phyloP scores from a whole-genome alignment of 2,797 vertebrate species.

The Tapera naevia region DNA sequence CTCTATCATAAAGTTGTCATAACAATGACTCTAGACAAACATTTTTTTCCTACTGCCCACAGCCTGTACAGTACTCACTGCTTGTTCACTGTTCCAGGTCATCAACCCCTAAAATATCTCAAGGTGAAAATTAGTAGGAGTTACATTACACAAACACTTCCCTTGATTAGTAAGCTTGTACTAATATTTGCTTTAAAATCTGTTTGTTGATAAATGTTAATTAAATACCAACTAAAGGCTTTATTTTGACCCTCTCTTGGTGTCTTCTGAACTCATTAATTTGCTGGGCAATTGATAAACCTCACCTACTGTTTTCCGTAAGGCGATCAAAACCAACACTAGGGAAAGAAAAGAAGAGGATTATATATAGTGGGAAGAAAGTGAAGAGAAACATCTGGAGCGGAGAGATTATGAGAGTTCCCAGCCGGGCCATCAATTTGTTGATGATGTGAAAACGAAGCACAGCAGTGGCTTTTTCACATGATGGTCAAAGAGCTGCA shows the following conservation, averaged over 20 bases:
- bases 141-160: slow-evolving; percentile 1
- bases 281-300: neutral
- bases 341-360: accelerated
- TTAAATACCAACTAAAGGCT: slow-evolving; percentile 23
- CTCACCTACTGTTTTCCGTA: neutral
- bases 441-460: slow-evolving; percentile 1
- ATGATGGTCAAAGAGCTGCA: neutral
- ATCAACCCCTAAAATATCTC: slow-evolving; percentile 30
- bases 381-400: slow-evolving; percentile 2
- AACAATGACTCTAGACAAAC: slow-evolving; percentile 51
- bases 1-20: slow-evolving; percentile 17
- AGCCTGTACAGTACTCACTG: neutral
- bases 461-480: neutral
- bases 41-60: slow-evolving; percentile 53
- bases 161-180: neutral
- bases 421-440: neutral
- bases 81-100: slow-evolving; percentile 55
- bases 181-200: slow-evolving; percentile 39
- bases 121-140: slow-evolving; percentile 52
- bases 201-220: slow-evolving; percentile 36
- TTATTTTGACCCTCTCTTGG: neutral
- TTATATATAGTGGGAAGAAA: neutral
- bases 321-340: neutral
- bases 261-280: neutral
- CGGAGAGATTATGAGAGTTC: neutral